Base-by-base conservation (phyloP, 2,888 invertebrate genomes). In the Ochropleura plecta region DNA sequence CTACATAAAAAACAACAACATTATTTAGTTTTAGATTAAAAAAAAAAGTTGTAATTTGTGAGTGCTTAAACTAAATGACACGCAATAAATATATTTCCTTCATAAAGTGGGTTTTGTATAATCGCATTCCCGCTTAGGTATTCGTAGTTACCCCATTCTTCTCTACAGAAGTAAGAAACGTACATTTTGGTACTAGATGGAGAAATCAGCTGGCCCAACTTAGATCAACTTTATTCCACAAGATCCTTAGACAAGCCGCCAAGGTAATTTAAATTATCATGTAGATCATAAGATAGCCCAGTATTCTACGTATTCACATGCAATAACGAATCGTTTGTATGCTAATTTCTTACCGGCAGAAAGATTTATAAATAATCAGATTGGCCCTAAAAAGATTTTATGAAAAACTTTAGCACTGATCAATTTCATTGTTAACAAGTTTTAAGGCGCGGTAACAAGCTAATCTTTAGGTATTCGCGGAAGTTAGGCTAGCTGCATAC, bases 271-370 rank as follows among this genome's bases (percentile, higher is more conserved):
- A 55, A 30, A 49, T 70, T 20, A 5, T 42, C 10, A 51, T 46
- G 44, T 46, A 46, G 40, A 74, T 73, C 30, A 3, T 20, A n/a
- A 75, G 65, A 55, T 75, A 55, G 0, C 4, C 12, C 16, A 12
- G 12, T 8, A 42, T 69, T 10, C 40, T 67, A 12, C 49, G 42
- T n/a, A 42, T 4, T 8, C 59, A 42, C 12, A 46, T 40, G 46
- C 5, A 16, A 20, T 30, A 51, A 14, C 12, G 20, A 70, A 48
- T 70, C 46, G 46, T 70, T 78, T 70, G 46, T 69, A 60, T 76
- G 79, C 20, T 42, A 76, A 76, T 70, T 42, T 69, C 16, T 40
- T 4, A 5, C 18, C n/a, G 0, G 12, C 49, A 66, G 18, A 53
- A 48, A 67, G 51, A 10, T 18, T 48, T 69, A 70, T 69, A 60